Base-by-base conservation (phyloP, 2,797 vertebrate genomes). In the Buphagus erythrorhynchus region DNA sequence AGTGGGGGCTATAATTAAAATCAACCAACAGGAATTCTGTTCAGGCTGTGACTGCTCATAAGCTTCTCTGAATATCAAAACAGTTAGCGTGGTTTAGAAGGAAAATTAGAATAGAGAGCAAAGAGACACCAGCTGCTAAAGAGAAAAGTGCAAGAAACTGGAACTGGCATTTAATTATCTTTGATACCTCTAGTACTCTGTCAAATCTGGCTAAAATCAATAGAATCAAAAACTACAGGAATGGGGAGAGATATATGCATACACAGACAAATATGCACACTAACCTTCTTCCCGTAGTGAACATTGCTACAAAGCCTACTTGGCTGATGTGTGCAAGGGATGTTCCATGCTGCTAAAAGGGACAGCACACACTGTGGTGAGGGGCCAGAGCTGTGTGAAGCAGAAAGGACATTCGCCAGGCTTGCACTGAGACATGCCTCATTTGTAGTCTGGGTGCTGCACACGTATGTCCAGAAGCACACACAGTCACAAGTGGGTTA, bases 101-200 rank as follows among this genome's bases (percentile, higher is more conserved):
- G 43, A 79, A 95, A 92, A 82, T 67, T 73, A 82, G 63, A 92
- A 69, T 31, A 87, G 36, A 82, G 33, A 92, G 78, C 33, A 79
- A 86, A 88, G 59, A 42, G 31, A 86, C 55, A 86, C 45, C 42
- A 91, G 63, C 33, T 85, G 67, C 48, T 91, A 85, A 81, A 35
- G 67, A 87, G 80, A 85, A 87, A 82, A 91, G 61, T 80, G 59
- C 59, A 91, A 89, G 81, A 93, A 91, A 85, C 57, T 79, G 81
- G 45, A 92, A 87, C 84, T 95, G 78, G 40, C 59, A 80, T 63
- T 91, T 93, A 82, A 91, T 93, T 91, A 91, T 92, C 74, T 91
- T 93, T 89, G 71, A 94, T 74, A 73, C 33, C 15, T 82, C 77
- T 66, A 55, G 43, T 91, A 22, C 13, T 77, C 74, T 82, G 59